Conservation (phyloP, 2,888 invertebrate species). For the Amphipoea lucens region DNA sequence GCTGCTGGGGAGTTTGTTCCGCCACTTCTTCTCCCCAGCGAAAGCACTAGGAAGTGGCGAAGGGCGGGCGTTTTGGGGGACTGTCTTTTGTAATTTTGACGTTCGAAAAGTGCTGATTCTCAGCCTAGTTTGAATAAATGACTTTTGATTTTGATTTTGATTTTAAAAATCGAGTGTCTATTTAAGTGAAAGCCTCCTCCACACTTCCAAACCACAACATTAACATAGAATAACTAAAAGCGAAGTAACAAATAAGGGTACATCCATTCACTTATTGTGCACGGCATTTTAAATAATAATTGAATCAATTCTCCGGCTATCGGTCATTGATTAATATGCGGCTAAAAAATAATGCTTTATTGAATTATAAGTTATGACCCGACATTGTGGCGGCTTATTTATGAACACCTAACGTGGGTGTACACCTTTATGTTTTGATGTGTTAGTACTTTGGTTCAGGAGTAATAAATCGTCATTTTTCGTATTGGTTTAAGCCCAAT, state of each 20-base stretch:
- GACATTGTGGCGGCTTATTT: conserved; percentile 69
- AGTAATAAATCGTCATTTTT: conserved; percentile 30
- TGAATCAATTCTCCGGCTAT: conserved; percentile 84
- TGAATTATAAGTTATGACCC: conserved; percentile 72
- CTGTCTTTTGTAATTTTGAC: no score
- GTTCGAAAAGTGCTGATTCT: no score
- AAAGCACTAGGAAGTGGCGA: no score
- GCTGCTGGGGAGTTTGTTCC: no score
- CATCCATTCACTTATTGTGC: conserved; percentile 88
- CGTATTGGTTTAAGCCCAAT: conserved; percentile 38
- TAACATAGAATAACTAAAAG: conserved; percentile 84
- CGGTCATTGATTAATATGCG: conserved; percentile 83
- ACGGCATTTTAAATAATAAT: conserved; percentile 88
- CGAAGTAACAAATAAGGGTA: conserved; percentile 86
- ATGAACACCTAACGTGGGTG: conserved; percentile 71
- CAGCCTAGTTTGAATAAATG: no score
- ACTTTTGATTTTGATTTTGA: no score
- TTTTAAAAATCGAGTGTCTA: background rate
- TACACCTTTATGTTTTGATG: conserved; percentile 61
- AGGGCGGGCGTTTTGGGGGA: no score
- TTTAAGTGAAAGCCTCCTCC: conserved; percentile 65
- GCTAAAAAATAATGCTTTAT: conserved; percentile 74
- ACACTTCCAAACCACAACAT: conserved; percentile 69
- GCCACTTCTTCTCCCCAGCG: no score
- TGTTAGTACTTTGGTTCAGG: conserved; percentile 35